Evolutionary conservation across 2,113 vertebrate genomes (phyloP), one percentile per base, ranked within the genome.

Genomic region (Tympanuchus pallidicinctus): DNA sequence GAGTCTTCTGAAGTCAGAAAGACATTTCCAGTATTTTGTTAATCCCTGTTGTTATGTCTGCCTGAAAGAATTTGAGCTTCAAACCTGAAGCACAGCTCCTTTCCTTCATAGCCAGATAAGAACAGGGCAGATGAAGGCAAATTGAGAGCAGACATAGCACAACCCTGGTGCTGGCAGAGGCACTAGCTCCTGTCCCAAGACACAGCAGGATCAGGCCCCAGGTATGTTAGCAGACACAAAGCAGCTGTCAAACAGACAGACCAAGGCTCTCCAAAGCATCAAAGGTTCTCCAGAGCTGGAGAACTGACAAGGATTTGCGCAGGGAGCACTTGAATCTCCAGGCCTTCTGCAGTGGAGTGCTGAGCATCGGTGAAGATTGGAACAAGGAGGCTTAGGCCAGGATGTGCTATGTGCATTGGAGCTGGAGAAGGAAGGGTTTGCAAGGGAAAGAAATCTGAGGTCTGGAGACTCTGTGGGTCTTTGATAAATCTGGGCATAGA

Each of bases 181-280:
- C 21, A 82, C 40, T 38, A 72, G 45, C 18, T 42, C 8, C 5
- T 2, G 21, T 30, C n/a, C 76, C 21, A 15, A 42, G 43, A 60
- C 12, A 5, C 3, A 24, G 16, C 0, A 1, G 28, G 7, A 7
- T 43, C n/a, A 65, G 8, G 11, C 42, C 38, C 12, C 50, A 36
- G 59, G 25, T 19, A 8, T 42, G 42, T 89, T 25, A 56, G 64
- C 3, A 0, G 61, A 38, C 13, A 6, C 7, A 6, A 21, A 30
- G 32, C 15, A 72, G 50, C 69, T 59, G 28, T n/a, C 45, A 30
- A 71, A 30, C 10, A 7, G 34, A 60, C 34, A 86, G 59, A 32
- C 34, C 40, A 34, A 34, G 34, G 34, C 47, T 43, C 4, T 30
- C 21, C n/a, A 42, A 27, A 77, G 48, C 13, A 45, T 27, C 45